phyloP scores from a whole-genome alignment of 1,140 invertebrate genomes.

The Probaryconus sp. region DNA sequence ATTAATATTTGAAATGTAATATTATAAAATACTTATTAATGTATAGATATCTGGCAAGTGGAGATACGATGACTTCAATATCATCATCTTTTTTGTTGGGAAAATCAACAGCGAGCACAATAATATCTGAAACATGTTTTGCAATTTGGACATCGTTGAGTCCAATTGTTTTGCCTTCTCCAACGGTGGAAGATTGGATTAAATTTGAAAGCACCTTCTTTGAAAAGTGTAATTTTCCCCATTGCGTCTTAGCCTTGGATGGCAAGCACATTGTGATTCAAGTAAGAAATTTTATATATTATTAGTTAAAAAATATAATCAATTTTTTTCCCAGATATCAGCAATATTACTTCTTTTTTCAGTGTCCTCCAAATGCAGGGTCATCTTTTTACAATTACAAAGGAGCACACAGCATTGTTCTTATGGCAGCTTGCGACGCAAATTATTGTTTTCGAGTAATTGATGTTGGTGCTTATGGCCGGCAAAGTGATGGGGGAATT shows the following conservation, averaged over 20 bases:
- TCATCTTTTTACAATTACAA: constrained; percentile 3
- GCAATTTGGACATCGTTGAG: not conserved
- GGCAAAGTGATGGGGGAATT: constrained; percentile 14
- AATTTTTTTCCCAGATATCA: too few species aligned
- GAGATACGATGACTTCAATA: not conserved
- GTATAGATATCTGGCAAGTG: not conserved
- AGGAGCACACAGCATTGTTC: not conserved
- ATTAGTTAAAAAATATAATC: too few species aligned
- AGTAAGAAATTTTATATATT: too few species aligned
- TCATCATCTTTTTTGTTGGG: not conserved
- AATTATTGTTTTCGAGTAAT: too few species aligned
- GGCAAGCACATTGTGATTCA: too few species aligned
- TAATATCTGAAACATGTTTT: not conserved
- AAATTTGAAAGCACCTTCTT: too few species aligned
- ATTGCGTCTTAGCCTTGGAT: constrained; percentile 1
- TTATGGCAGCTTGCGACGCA: not conserved
- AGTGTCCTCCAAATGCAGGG: constrained; percentile 2
- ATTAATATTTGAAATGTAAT: not conserved
- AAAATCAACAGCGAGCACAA: not conserved
- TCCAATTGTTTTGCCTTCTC: too few species aligned
- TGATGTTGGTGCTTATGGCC: too few species aligned
- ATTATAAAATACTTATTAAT: not conserved
- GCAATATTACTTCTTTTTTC: not conserved
- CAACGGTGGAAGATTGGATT: too few species aligned
- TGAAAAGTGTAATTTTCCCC: constrained; percentile 5